Conservation (phyloP, 2,113 vertebrate species). For the Climacteris rufus region DNA sequence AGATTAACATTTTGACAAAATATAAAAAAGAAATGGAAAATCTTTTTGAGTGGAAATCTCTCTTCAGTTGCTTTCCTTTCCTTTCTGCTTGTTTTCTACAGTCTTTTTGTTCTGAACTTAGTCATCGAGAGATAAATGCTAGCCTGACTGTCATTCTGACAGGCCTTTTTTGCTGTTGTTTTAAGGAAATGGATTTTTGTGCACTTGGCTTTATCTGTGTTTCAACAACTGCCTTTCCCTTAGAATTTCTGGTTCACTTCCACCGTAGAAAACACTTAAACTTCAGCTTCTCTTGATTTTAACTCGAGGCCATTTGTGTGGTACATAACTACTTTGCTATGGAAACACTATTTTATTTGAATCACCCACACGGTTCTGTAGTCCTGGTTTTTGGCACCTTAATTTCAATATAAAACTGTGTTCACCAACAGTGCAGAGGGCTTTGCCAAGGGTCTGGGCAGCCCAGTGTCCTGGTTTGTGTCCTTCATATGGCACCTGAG, state of each 20-base stretch:
- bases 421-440: neutral
- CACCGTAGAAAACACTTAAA: neutral
- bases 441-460: neutral
- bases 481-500: neutral
- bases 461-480: fast-evolving
- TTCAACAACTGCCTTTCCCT: neutral
- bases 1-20: neutral
- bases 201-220: neutral
- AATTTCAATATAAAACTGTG: neutral
- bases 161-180: neutral
- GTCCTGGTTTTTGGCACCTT: neutral
- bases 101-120: constrained; percentile 16
- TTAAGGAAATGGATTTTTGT: neutral
- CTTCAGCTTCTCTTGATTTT: neutral
- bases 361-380: neutral
- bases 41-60: neutral
- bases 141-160: constrained; percentile 51
- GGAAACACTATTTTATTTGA: neutral
- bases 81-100: neutral
- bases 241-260: neutral
- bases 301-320: neutral
- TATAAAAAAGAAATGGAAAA: neutral
- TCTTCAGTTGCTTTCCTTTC: constrained; percentile 7
- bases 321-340: neutral
- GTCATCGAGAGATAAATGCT: constrained; percentile 13